phyloP scores from a whole-genome alignment of 2,797 vertebrate species.

The Nasua narica region DNA sequence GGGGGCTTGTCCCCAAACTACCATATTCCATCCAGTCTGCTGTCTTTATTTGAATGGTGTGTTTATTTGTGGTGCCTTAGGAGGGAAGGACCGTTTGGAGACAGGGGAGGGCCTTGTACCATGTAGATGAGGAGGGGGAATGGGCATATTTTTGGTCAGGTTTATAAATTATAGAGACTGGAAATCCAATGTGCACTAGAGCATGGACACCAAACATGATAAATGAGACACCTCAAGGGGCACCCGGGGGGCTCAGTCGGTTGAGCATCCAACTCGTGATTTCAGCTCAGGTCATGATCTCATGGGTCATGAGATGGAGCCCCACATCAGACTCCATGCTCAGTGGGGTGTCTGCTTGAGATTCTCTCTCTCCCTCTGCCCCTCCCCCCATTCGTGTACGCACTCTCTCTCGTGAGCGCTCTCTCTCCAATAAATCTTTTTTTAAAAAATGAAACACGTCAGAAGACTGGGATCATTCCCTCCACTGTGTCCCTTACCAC shows the following conservation, averaged over 20 bases:
- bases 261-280: neutral
- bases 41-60: neutral
- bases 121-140: neutral
- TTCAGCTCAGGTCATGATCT: neutral
- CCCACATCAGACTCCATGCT: neutral
- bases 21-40: neutral
- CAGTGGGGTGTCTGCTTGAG: neutral
- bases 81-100: no score
- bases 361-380: neutral
- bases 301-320: neutral
- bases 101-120: neutral
- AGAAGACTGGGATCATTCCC: neutral
- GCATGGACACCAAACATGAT: no score
- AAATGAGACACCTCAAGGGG: neutral
- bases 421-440: neutral
- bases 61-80: neutral
- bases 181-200: neutral
- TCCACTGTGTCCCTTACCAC: neutral
- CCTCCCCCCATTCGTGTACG: neutral
- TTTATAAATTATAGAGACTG: neutral
- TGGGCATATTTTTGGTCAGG: neutral
- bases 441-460: neutral
- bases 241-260: neutral
- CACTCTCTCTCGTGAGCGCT: neutral
- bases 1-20: neutral